phyloP scores from a whole-genome alignment of 2,113 vertebrate species.

The Setophaga coronata region DNA sequence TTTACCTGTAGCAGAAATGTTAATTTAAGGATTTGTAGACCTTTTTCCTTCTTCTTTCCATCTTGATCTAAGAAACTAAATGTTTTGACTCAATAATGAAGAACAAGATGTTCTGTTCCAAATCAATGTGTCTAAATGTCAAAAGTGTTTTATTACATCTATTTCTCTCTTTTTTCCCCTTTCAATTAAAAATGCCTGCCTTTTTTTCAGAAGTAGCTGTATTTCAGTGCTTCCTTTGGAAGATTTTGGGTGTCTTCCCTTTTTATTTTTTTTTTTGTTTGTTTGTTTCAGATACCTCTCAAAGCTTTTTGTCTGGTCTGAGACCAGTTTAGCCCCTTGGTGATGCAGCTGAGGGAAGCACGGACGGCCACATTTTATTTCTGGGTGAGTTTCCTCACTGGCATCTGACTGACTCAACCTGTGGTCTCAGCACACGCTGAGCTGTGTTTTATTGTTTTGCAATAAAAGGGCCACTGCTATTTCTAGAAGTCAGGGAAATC shows the following conservation, averaged over 20 bases:
- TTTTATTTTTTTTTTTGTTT: not conserved
- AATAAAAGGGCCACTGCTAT: conserved; percentile 54
- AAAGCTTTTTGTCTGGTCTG: not conserved
- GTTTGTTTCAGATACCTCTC: not conserved
- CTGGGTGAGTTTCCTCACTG: not conserved
- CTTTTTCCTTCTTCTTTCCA: not conserved
- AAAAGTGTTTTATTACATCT: not conserved
- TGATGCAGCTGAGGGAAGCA: not conserved
- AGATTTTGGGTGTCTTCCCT: not conserved
- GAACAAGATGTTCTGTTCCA: not conserved
- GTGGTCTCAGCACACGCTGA: not conserved
- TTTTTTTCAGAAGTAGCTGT: not conserved
- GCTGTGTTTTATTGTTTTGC: conserved; percentile 52
- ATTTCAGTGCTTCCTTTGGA: not conserved
- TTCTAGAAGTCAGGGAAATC: conserved; percentile 62
- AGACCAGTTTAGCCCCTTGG: accelerated
- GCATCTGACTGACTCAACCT: not conserved
- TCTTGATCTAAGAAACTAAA: not conserved
- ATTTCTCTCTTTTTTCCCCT: accelerated
- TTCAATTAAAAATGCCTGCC: not conserved
- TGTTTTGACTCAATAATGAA: not conserved
- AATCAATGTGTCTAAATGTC: not conserved
- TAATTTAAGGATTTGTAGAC: not conserved
- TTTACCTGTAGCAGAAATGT: not conserved
- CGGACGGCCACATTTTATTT: not conserved